Conservation (phyloP, 2,797 vertebrate genomes). For the Myotis myotis region DNA sequence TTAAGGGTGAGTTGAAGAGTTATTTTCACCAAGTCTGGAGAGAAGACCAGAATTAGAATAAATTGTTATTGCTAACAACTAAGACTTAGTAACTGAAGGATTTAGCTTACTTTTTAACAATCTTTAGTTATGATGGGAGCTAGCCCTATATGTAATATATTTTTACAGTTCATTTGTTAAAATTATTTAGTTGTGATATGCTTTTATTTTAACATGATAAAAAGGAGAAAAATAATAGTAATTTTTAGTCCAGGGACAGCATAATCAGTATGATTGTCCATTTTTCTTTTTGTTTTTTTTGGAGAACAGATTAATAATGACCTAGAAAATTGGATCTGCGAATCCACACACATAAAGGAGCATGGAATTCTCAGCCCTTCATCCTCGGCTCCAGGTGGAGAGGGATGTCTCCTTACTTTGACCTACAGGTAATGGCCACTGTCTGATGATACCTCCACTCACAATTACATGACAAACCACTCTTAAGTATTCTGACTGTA, state of each 20-base stretch:
- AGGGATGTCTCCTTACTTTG: not conserved
- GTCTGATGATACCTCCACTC: not conserved
- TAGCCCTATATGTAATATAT: not conserved
- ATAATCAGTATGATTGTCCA: not conserved
- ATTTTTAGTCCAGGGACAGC: not conserved
- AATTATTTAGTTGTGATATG: not conserved
- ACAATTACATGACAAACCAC: not conserved
- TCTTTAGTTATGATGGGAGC: not conserved
- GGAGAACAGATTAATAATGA: not conserved
- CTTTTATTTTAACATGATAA: not conserved
- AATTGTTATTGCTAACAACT: not conserved
- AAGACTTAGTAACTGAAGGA: not conserved
- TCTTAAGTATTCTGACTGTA: not conserved
- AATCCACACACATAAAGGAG: not conserved
- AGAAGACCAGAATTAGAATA: not conserved
- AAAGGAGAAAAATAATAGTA: not conserved
- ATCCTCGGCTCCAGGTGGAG: not conserved
- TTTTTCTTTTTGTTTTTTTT: not conserved
- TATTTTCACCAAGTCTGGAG: not conserved
- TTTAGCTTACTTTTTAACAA: not conserved
- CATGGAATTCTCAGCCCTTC: not conserved
- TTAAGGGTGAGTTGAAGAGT: not conserved
- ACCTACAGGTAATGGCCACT: not conserved
- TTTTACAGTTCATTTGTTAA: constrained; percentile 24
- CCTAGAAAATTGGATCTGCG: not conserved